Conservation (phyloP, 23 tunicate species). For the Diplosoma virens region DNA sequence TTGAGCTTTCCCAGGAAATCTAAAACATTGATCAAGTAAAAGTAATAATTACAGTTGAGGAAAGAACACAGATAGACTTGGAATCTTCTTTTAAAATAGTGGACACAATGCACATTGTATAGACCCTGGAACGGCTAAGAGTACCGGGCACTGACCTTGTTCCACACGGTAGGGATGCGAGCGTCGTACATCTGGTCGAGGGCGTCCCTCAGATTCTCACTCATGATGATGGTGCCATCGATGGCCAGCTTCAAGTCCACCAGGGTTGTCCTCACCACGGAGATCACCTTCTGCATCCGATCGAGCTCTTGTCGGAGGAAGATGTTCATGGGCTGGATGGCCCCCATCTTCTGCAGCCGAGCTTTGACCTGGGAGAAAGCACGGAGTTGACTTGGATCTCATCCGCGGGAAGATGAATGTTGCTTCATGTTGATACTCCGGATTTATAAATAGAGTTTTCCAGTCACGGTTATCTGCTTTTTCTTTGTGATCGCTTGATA, state of each 20-base stretch:
- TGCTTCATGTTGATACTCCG: too few relatives aligned
- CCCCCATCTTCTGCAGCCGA: slow-evolving; percentile 95
- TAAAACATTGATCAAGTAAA: neutral
- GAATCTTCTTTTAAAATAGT: too few relatives aligned
- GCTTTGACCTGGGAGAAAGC: slow-evolving; percentile 86
- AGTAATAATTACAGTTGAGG: too few relatives aligned
- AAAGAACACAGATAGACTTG: too few relatives aligned
- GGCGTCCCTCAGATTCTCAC: slow-evolving; percentile 94
- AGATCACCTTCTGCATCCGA: slow-evolving; percentile 96
- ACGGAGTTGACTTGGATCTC: too few relatives aligned
- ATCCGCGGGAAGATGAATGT: too few relatives aligned
- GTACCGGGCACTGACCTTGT: slow-evolving; percentile 63
- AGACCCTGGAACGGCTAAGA: too few relatives aligned
- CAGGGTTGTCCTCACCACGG: slow-evolving; percentile 81
- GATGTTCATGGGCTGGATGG: slow-evolving; percentile 99
- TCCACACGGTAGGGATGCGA: slow-evolving; percentile 89
- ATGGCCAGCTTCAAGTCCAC: slow-evolving; percentile 94
- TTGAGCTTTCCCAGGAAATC: slow-evolving; percentile 95
- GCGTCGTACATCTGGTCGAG: slow-evolving; percentile 99
- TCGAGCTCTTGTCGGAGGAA: slow-evolving; percentile 99
- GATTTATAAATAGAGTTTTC: too few relatives aligned
- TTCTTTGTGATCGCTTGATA: too few relatives aligned
- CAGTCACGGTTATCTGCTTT: too few relatives aligned
- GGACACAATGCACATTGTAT: too few relatives aligned
- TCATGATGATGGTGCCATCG: slow-evolving; percentile 99